Percentiles rank a stretch among this genome's conserved stretches.
Evolutionary conservation across 2,113 vertebrate genomes (phyloP).

Genomic region (Spea bombifrons): DNA sequence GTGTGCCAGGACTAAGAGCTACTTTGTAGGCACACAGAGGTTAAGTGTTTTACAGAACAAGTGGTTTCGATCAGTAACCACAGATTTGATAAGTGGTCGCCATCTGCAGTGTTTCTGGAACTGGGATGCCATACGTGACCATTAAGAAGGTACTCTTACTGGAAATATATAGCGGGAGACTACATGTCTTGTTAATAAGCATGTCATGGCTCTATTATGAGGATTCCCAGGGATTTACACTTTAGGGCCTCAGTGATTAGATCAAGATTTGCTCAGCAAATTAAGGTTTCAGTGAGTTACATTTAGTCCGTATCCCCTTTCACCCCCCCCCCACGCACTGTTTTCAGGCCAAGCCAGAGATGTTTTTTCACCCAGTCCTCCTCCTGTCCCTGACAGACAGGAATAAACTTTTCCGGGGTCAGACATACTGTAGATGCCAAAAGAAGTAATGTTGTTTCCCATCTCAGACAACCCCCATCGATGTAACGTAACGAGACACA

Average conservation of each 20-base stretch:
- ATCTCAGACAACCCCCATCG: not conserved
- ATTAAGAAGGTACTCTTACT: no score
- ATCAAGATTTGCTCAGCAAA: not conserved
- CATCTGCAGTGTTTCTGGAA: no score
- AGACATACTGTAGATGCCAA: not conserved
- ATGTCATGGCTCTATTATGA: not conserved
- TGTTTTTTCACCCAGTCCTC: not conserved
- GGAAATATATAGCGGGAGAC: no score
- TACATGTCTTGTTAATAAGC: no score
- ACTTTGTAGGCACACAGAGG: no score
- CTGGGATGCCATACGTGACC: no score
- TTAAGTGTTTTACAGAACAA: no score
- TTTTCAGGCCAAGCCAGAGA: not conserved
- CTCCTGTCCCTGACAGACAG: not conserved
- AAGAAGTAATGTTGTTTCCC: not conserved
- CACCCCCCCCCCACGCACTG: not conserved
- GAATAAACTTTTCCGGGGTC: not conserved
- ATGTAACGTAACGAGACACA: slow-evolving; percentile 11
- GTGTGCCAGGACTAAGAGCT: no score
- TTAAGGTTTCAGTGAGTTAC: not conserved
- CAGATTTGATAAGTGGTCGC: no score
- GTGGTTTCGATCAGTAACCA: no score
- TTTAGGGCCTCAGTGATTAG: not conserved
- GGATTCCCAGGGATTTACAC: not conserved
- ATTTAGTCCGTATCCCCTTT: not conserved